A percentile compares a stretch with the other conserved stretches of the same genome.
Evolutionary conservation across 2,113 vertebrate genomes (phyloP).

Genomic region (Conger conger): DNA sequence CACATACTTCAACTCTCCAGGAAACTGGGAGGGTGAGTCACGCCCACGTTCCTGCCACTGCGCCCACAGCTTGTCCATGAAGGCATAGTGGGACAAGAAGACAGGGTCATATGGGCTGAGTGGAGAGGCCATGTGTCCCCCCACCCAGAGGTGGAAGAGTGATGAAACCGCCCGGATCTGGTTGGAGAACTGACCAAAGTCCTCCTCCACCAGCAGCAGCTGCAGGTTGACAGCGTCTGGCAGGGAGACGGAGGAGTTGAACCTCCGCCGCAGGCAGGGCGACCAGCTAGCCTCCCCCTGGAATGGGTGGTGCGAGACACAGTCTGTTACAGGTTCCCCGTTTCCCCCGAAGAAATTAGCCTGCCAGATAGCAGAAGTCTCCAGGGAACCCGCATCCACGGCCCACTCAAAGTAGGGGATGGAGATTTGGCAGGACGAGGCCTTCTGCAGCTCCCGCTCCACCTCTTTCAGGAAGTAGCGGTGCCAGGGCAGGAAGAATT

Average conservation of each 20-base stretch:
- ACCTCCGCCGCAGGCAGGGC: constrained; percentile 52
- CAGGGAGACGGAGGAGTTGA: constrained; percentile 52
- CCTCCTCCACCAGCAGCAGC: constrained; percentile 40
- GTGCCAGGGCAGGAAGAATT: constrained; percentile 53
- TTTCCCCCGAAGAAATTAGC: constrained; percentile 51
- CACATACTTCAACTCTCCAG: constrained; percentile 29
- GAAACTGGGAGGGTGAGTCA: constrained; percentile 9
- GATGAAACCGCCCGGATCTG: constrained; percentile 46
- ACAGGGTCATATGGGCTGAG: constrained; percentile 56
- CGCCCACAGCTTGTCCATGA: constrained; percentile 54
- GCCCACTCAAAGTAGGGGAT: constrained; percentile 62
- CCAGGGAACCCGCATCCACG: constrained; percentile 49
- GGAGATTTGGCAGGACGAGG: constrained; percentile 48
- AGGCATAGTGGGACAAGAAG: constrained; percentile 56
- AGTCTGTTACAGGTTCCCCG: constrained; percentile 38
- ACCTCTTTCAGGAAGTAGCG: constrained; percentile 51
- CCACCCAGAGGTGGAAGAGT: constrained; percentile 55
- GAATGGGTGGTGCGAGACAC: constrained; percentile 49
- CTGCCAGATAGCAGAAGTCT: constrained; percentile 50
- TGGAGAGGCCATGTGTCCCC: constrained; percentile 54
- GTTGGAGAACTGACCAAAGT: constrained; percentile 49
- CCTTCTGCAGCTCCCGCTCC: constrained; percentile 49
- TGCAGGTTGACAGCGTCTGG: constrained; percentile 54
- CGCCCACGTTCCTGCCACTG: constrained; percentile 52
- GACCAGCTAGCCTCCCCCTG: constrained; percentile 41